Evolutionary conservation across 2,888 invertebrate genomes (phyloP).

Genomic region (Pterostichus niger): DNA sequence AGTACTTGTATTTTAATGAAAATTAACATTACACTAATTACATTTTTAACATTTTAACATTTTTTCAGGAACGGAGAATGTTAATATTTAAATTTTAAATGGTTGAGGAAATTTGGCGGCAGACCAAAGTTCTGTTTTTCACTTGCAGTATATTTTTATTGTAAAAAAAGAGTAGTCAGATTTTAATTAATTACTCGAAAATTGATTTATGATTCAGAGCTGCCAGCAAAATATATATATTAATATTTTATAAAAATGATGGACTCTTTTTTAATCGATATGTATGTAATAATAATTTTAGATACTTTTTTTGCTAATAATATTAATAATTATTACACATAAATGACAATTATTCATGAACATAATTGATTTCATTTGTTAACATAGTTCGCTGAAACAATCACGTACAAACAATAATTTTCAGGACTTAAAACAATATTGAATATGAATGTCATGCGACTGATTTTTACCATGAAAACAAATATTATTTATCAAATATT

Average conservation of each 20-base stretch:
- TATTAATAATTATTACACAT: background rate
- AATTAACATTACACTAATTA: too few species aligned
- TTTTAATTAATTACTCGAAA: background rate
- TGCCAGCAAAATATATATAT: background rate
- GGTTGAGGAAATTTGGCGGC: too few species aligned
- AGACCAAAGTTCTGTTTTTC: too few species aligned
- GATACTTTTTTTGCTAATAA: background rate
- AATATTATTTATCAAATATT: background rate
- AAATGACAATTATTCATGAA: background rate
- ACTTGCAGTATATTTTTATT: background rate
- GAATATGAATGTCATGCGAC: background rate
- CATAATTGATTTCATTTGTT: constrained; percentile 30
- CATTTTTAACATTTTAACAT: too few species aligned
- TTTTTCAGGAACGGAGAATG: too few species aligned
- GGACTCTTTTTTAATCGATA: too few species aligned
- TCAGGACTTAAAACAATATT: constrained; percentile 18
- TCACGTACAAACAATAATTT: constrained; percentile 11
- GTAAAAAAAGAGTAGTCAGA: background rate
- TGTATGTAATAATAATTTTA: too few species aligned
- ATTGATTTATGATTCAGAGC: constrained; percentile 6
- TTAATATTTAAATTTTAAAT: too few species aligned
- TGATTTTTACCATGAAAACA: background rate
- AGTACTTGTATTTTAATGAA: too few species aligned
- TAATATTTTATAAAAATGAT: background rate
- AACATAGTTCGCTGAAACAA: constrained; percentile 12